Evolutionary conservation across 2,888 invertebrate species (phyloP), one percentile per base, ranked within the genome.

Genomic region (Lissonota sp.): DNA sequence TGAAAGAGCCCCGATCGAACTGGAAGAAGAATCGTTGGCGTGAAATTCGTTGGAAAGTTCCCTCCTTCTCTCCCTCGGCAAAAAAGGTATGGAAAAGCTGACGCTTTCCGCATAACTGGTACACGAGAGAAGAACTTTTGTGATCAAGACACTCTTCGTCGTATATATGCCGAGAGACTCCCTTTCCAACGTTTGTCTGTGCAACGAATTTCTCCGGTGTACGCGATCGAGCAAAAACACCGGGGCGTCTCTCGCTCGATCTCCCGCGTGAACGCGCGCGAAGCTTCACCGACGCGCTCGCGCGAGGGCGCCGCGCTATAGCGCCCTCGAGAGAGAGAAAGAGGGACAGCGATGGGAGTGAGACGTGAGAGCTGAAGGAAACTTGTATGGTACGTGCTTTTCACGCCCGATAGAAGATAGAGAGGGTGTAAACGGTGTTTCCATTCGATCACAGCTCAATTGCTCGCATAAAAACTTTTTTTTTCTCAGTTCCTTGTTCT

Each of bases 1-100:
- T 37, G 64, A 74, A 62, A 64, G 77, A 80, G 73, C 58, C 60
- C 73, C 83, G 73, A 83, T 82, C 79, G 67, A 78, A 83, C 72
- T 70, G 37, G n/a, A 81, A 79, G 70, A 81, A 80, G 80, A 84
- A 84, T 84, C 83, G 79, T 82, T 82, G 83, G 67, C 72, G 73
- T 64, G 76, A 77, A 81, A 81, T 81, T 81, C 78, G 78, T 81
- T 78, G 78, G 60, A 8, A 71, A 78, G 74, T 74, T 81, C 78
- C 67, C 49, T 44, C 58, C 57, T 44, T 16, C 7, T 39, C 16
- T n/a, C 40, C 12, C 58, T 58, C 58, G 44, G n/a, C n/a, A n/a
- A n/a, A n/a, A 37, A 42, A 53, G 62, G 10, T 53, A 16, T 57
- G 51, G 70, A 81, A 80, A 71, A 83, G 77, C 77, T 73, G 77